A percentile compares a stretch with the other conserved stretches of the same genome.
Conservation (phyloP, 2,113 vertebrate genomes). For the Montifringilla adamsi region DNA sequence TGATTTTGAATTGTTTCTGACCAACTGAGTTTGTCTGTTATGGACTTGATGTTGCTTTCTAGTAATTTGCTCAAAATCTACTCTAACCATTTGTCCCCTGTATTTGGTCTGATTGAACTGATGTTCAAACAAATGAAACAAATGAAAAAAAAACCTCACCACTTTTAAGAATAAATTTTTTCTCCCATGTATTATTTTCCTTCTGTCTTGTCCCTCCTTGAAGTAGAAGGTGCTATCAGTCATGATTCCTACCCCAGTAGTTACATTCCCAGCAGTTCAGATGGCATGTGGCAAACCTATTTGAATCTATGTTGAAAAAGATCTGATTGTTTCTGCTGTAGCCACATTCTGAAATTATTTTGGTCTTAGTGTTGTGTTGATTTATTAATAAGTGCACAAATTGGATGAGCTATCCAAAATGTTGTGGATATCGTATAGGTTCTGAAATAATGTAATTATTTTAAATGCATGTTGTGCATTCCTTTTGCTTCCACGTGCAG, state of each 20-base stretch:
- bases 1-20: background rate
- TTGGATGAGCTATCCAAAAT: background rate
- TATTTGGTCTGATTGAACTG: background rate
- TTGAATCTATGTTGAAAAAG: background rate
- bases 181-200: background rate
- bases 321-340: background rate
- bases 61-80: background rate
- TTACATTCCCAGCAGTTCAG: background rate
- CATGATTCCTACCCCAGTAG: background rate
- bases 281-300: background rate
- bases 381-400: background rate
- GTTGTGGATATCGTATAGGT: background rate
- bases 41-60: background rate
- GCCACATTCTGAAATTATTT: background rate
- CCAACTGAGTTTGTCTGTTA: background rate
- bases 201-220: background rate
- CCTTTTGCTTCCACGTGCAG: slow-evolving; percentile 61
- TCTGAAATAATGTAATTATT: background rate
- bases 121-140: background rate
- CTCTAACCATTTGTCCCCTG: background rate
- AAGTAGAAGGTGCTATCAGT: background rate
- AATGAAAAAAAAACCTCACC: background rate
- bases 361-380: background rate
- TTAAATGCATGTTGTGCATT: background rate
- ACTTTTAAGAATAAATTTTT: background rate